Conservation (phyloP, 1,140 invertebrate species). For the Cotesia vestalis region DNA sequence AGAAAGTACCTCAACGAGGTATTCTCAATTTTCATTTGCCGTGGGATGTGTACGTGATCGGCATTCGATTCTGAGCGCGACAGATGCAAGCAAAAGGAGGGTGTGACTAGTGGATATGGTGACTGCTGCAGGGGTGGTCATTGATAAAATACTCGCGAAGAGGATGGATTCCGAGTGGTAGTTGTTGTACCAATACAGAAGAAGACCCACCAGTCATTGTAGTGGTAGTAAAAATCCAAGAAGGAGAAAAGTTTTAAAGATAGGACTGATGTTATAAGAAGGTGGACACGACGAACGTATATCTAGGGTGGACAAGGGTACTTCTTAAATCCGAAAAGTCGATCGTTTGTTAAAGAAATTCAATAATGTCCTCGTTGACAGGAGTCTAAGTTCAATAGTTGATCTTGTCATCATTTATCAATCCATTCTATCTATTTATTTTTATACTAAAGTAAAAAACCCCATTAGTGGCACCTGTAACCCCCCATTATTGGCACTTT, state of each 20-base stretch:
- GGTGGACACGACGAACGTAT: constrained; percentile 6
- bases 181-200: constrained; percentile 22
- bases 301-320: constrained; percentile 34
- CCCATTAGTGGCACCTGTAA: too few species aligned
- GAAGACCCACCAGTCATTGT: too few species aligned
- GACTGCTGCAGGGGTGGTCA: constrained; percentile 40
- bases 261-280: constrained; percentile 4
- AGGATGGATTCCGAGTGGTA: constrained; percentile 22
- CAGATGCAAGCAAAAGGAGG: constrained; percentile 39
- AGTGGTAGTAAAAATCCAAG: too few species aligned
- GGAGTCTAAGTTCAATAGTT: constrained; percentile 41
- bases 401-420: constrained; percentile 53
- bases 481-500: too few species aligned
- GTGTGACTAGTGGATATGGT: too few species aligned
- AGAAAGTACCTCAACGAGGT: constrained; percentile 37
- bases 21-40: constrained; percentile 54
- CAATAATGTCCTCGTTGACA: constrained; percentile 55
- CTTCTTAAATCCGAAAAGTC: constrained; percentile 39
- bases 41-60: constrained; percentile 50
- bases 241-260: constrained; percentile 1
- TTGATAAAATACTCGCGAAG: constrained; percentile 44
- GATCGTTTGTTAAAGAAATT: constrained; percentile 59
- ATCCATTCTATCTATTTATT: constrained; percentile 49
- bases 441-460: too few species aligned
- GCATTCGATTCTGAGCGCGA: constrained; percentile 39